A percentile compares a stretch with the other conserved stretches of the same genome.
Evolutionary conservation across 2,888 invertebrate species (phyloP).

Genomic region (Digitonthophagus gazella): DNA sequence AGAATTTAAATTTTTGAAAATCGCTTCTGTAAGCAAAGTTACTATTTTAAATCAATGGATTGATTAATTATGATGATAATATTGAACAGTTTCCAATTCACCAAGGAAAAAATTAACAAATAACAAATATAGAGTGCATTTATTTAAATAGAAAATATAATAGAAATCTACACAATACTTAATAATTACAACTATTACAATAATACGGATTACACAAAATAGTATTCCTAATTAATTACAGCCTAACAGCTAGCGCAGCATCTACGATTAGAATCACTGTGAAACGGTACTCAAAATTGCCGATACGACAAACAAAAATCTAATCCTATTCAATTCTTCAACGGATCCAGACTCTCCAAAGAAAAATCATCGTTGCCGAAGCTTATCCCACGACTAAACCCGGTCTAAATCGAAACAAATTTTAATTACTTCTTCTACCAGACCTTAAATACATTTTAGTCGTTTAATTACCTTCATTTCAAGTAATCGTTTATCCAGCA

Average conservation of each 20-base stretch:
- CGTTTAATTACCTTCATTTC: conserved; percentile 88
- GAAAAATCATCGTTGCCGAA: conserved; percentile 94
- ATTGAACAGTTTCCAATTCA: too few relatives aligned
- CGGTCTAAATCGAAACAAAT: conserved; percentile 65
- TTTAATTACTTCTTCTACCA: conserved; percentile 20
- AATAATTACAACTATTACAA: conserved; percentile 19
- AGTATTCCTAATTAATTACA: conserved; percentile 23
- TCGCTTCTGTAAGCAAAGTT: too few relatives aligned
- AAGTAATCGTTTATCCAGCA: conserved; percentile 76
- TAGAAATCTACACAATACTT: conserved; percentile 28
- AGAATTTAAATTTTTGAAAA: too few relatives aligned
- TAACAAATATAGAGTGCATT: conserved; percentile 26
- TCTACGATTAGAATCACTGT: conserved; percentile 27
- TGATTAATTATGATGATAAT: too few relatives aligned
- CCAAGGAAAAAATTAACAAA: conserved; percentile 31
- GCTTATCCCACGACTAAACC: conserved; percentile 82
- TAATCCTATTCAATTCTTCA: conserved; percentile 63
- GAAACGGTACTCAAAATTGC: conserved; percentile 26
- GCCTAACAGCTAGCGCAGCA: conserved; percentile 21
- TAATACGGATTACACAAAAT: conserved; percentile 24
- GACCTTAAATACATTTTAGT: conserved; percentile 19
- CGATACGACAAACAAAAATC: conserved; percentile 28
- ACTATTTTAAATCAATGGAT: too few relatives aligned
- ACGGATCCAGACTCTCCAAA: conserved; percentile 89
- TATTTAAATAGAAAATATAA: conserved; percentile 29